Percentiles rank a stretch among this genome's conserved stretches.
These are phyloP conservation scores for Sebastes matsubarae DNA, from an alignment of 2,797 vertebrate genomes.

Conservation along the genomic window DNA sequence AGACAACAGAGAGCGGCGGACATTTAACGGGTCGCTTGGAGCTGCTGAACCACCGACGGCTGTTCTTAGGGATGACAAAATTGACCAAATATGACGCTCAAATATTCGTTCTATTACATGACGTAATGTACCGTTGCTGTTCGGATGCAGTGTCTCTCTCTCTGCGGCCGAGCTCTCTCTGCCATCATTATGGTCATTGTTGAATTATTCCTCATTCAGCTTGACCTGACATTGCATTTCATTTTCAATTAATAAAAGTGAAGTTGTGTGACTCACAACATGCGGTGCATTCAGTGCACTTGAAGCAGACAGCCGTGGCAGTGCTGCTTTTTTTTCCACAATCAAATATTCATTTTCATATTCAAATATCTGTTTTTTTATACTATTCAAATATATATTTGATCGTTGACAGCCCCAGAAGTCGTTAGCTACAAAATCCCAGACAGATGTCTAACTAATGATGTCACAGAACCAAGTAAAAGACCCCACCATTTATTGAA, in stretches of 20 bases:
- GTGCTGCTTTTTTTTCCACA: background rate
- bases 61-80: background rate
- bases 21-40: background rate
- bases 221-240: background rate
- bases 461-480: background rate
- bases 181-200: background rate
- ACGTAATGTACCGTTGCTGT: background rate
- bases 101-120: background rate
- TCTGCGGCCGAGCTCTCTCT: background rate
- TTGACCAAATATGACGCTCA: background rate
- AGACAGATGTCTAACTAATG: background rate
- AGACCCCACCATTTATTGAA: background rate
- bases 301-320: background rate
- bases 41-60: background rate
- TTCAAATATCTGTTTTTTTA: no score
- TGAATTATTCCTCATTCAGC: background rate
- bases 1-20: background rate
- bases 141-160: background rate
- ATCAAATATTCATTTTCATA: background rate
- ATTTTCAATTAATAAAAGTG: background rate
- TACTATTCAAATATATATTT: no score
- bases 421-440: background rate
- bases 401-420: background rate
- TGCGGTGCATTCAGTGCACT: background rate
- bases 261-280: background rate